phyloP scores from a whole-genome alignment of 2,888 invertebrate genomes.

The Meiosimyza platycephala region DNA sequence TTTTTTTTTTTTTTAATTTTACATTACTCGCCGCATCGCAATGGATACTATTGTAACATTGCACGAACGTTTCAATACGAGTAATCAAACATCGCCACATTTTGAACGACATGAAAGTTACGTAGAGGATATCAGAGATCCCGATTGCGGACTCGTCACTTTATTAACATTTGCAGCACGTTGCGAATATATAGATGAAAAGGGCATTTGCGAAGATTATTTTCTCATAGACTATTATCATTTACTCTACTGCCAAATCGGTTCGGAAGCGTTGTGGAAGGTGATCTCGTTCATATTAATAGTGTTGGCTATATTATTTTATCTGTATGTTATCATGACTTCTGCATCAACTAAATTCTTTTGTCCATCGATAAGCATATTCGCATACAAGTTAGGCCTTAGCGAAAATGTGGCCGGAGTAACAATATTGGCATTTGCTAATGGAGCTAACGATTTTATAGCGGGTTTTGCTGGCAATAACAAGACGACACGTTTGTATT shows the following conservation, averaged over 20 bases:
- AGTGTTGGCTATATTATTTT: too few relatives aligned
- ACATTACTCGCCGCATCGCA: too few relatives aligned
- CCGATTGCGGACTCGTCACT: too few relatives aligned
- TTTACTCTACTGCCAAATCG: too few relatives aligned
- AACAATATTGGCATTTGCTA: slow-evolving; percentile 78
- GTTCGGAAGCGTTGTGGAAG: slow-evolving; percentile 48
- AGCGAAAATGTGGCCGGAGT: slow-evolving; percentile 74
- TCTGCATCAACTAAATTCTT: slow-evolving; percentile 50
- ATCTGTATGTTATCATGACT: too few relatives aligned
- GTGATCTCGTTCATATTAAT: background rate
- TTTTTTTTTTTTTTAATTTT: too few relatives aligned
- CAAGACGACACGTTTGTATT: slow-evolving; percentile 63
- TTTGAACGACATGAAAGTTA: slow-evolving; percentile 43
- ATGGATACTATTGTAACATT: slow-evolving; percentile 19
- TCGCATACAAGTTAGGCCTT: slow-evolving; percentile 67
- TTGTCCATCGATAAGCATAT: slow-evolving; percentile 69
- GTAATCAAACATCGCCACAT: slow-evolving; percentile 40
- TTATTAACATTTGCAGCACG: too few relatives aligned
- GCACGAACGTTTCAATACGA: slow-evolving; percentile 44
- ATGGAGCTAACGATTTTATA: slow-evolving; percentile 78
- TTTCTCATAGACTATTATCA: too few relatives aligned
- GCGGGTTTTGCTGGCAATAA: slow-evolving; percentile 69
- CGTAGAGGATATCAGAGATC: slow-evolving; percentile 28
- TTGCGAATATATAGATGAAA: too few relatives aligned
- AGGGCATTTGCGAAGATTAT: too few relatives aligned